These are phyloP conservation scores for Chunga burmeisteri DNA, from an alignment of 2,113 vertebrate species.

Conservation along the genomic window DNA sequence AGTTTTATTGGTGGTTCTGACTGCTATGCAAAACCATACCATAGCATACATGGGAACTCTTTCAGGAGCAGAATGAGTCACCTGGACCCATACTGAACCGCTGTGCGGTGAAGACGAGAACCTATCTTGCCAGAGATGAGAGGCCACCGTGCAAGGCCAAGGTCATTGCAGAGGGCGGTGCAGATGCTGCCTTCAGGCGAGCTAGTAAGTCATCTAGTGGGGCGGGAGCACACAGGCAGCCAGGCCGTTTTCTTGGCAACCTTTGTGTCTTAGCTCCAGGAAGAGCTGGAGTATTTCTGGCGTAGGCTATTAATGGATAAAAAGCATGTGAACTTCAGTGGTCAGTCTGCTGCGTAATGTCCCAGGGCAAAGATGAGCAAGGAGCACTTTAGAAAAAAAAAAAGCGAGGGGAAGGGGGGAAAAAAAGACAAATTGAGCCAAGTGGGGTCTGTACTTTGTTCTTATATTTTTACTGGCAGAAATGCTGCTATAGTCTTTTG, in stretches of 20 bases:
- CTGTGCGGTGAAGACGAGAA: not conserved
- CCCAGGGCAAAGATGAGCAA: slow-evolving; percentile 32
- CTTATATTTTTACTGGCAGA: slow-evolving; percentile 44
- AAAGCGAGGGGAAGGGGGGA: fast-evolving
- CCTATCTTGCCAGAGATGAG: not conserved
- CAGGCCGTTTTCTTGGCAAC: not conserved
- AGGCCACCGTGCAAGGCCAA: not conserved
- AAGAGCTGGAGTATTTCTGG: slow-evolving; percentile 41
- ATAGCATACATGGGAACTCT: not conserved
- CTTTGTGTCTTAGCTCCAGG: not conserved
- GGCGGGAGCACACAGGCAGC: not conserved
- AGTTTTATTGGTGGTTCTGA: not conserved
- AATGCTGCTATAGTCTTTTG: not conserved
- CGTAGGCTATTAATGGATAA: slow-evolving; percentile 39
- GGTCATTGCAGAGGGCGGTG: not conserved
- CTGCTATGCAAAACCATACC: not conserved
- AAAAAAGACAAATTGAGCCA: not conserved
- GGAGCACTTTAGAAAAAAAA: not conserved
- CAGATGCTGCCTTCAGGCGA: not conserved
- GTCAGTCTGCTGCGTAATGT: not conserved
- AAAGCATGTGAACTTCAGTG: slow-evolving; percentile 28
- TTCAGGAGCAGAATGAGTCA: not conserved
- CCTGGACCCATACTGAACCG: not conserved
- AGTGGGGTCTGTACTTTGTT: slow-evolving; percentile 27
- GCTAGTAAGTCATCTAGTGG: not conserved